Evolutionary conservation across 23 tunicate species (phyloP).

Genomic region (Ascidia mentula): DNA sequence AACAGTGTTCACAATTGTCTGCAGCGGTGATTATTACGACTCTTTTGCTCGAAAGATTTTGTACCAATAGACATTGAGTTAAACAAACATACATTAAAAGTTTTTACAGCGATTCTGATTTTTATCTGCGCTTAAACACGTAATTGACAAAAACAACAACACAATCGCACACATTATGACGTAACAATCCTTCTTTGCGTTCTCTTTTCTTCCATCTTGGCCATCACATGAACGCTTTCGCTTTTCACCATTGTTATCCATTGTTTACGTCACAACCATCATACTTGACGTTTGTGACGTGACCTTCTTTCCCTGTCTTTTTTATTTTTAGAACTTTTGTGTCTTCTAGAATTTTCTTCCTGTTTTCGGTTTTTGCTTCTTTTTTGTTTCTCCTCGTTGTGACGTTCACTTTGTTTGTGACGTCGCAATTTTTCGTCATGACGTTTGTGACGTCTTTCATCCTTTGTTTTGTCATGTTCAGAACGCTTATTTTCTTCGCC

Average conservation of each 20-base stretch:
- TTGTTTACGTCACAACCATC: background rate
- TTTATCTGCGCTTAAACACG: too few species aligned
- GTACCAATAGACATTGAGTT: too few species aligned
- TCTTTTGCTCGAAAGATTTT: too few species aligned
- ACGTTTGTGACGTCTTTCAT: background rate
- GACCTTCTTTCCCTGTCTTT: background rate
- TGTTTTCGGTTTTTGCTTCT: background rate
- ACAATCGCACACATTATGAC: too few species aligned
- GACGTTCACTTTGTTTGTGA: background rate
- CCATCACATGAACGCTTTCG: background rate
- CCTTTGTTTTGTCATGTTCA: background rate
- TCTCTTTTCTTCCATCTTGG: background rate
- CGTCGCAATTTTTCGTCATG: slow-evolving; percentile 1
- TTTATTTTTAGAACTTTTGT: background rate
- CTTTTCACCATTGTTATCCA: background rate
- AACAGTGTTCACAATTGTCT: too few species aligned
- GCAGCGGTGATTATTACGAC: too few species aligned
- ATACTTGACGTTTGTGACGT: background rate
- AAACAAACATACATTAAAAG: too few species aligned
- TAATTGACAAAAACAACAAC: too few species aligned
- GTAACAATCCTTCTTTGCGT: too few species aligned
- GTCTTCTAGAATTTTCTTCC: background rate
- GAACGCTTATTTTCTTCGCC: background rate
- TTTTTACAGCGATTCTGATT: too few species aligned
- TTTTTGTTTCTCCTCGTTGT: background rate